Evolutionary conservation across 2,888 invertebrate species (phyloP).

Genomic region (Drosophila percnosoma): DNA sequence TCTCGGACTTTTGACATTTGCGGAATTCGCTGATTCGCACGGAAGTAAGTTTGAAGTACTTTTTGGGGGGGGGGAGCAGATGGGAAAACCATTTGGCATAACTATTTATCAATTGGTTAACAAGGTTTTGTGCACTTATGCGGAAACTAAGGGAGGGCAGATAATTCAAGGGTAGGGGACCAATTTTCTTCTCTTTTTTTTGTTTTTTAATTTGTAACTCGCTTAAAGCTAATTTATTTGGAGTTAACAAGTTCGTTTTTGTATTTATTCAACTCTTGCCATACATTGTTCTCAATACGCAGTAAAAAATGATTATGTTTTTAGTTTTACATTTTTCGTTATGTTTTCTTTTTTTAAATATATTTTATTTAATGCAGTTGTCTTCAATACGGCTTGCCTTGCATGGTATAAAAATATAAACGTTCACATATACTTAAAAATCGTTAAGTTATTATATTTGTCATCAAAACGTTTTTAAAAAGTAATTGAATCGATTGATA

Average conservation of each 20-base stretch:
- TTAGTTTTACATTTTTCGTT: conserved; percentile 42
- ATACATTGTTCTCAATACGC: conserved; percentile 46
- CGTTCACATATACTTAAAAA: conserved; percentile 75
- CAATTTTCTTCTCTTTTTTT: conserved; percentile 24
- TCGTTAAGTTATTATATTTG: conserved; percentile 58
- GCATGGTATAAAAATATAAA: conserved; percentile 80
- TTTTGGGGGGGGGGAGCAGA: background rate
- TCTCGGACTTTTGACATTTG: background rate
- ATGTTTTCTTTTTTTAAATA: conserved; percentile 32
- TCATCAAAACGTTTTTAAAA: conserved; percentile 47
- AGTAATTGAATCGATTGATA: conserved; percentile 58
- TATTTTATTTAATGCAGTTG: conserved; percentile 50
- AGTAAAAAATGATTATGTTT: conserved; percentile 69
- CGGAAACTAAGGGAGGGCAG: conserved; percentile 14
- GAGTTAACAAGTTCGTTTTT: conserved; percentile 52
- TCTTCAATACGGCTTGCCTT: conserved; percentile 61
- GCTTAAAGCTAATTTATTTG: conserved; percentile 69
- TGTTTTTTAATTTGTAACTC: background rate
- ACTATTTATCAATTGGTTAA: conserved; percentile 14
- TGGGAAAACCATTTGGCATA: conserved; percentile 13
- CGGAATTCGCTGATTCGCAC: conserved; percentile 11
- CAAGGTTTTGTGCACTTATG: conserved; percentile 24
- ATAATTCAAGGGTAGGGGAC: conserved; percentile 28
- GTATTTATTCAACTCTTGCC: conserved; percentile 51
- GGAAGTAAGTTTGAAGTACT: background rate